These are phyloP conservation scores for Microtus ochrogaster DNA, from an alignment of 2,113 vertebrate genomes.

Conservation along the genomic window DNA sequence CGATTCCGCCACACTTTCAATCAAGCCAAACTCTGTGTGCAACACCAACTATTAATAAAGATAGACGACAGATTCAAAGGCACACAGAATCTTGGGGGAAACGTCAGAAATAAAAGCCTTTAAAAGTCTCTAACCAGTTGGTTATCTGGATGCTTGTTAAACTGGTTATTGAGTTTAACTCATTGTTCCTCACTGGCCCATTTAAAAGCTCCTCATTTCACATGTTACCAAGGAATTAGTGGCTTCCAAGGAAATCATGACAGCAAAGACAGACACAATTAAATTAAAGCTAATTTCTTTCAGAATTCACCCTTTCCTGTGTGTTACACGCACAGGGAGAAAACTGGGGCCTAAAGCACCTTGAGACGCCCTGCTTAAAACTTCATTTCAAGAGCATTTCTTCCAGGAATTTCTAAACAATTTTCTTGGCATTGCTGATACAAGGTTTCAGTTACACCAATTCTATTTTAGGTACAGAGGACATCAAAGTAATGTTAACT, in stretches of 20 bases:
- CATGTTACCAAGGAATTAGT: not conserved
- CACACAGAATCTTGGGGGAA: not conserved
- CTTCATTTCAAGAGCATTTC: constrained; percentile 30
- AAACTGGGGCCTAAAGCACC: not conserved
- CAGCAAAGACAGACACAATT: not conserved
- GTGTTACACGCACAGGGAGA: not conserved
- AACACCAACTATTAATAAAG: not conserved
- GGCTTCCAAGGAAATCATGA: constrained; percentile 1
- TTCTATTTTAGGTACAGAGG: constrained; percentile 28
- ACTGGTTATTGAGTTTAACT: not conserved
- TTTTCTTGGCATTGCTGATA: not conserved
- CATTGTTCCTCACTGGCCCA: not conserved
- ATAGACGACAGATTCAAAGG: not conserved
- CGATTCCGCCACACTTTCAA: not conserved
- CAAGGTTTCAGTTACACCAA: not conserved
- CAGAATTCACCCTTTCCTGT: not conserved
- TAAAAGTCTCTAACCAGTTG: not conserved
- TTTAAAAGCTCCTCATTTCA: not conserved
- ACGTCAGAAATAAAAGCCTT: not conserved
- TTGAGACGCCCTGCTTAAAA: not conserved
- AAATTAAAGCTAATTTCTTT: constrained; percentile 11
- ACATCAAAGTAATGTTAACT: not conserved
- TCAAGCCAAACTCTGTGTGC: not conserved
- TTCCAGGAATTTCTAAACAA: not conserved
- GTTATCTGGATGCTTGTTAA: not conserved